Conservation (phyloP, 2,888 invertebrate genomes). For the Cheilosia scutellata region DNA sequence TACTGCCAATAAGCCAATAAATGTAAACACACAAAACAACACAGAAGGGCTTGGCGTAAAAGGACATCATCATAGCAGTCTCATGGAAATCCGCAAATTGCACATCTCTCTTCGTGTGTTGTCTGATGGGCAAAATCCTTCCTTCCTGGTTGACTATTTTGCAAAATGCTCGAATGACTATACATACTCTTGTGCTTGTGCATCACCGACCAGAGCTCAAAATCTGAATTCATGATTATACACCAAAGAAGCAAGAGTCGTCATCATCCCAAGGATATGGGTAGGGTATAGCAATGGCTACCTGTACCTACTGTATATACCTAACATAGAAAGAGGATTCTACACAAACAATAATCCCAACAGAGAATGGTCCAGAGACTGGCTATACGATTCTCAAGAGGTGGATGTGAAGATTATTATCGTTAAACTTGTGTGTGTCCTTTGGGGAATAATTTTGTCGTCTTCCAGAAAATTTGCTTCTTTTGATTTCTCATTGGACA, state of each 20-base stretch:
- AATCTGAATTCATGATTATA: slow-evolving; percentile 48
- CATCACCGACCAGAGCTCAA: slow-evolving; percentile 3
- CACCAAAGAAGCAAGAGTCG: slow-evolving; percentile 1
- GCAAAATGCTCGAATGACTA: slow-evolving; percentile 26
- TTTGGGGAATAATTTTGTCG: slow-evolving; percentile 49
- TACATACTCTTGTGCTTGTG: background rate
- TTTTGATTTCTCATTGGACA: slow-evolving; percentile 53
- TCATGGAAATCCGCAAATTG: slow-evolving; percentile 48
- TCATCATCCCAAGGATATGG: background rate
- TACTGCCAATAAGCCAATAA: slow-evolving; percentile 64
- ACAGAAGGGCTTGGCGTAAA: background rate
- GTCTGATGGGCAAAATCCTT: slow-evolving; percentile 35
- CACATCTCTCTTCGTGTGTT: slow-evolving; percentile 6
- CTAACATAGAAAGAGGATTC: slow-evolving; percentile 16
- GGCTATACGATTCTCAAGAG: background rate
- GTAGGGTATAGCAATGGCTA: background rate
- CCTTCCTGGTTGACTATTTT: slow-evolving; percentile 36
- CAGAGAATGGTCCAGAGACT: background rate
- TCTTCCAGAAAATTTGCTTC: slow-evolving; percentile 4
- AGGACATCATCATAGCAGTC: slow-evolving; percentile 21
- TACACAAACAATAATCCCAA: slow-evolving; percentile 14
- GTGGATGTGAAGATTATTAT: slow-evolving; percentile 56
- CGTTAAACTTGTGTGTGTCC: slow-evolving; percentile 48
- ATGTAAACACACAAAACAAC: slow-evolving; percentile 45
- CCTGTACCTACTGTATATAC: background rate